Conservation (phyloP, 2,888 invertebrate species). For the Muschampia plurimacula region DNA sequence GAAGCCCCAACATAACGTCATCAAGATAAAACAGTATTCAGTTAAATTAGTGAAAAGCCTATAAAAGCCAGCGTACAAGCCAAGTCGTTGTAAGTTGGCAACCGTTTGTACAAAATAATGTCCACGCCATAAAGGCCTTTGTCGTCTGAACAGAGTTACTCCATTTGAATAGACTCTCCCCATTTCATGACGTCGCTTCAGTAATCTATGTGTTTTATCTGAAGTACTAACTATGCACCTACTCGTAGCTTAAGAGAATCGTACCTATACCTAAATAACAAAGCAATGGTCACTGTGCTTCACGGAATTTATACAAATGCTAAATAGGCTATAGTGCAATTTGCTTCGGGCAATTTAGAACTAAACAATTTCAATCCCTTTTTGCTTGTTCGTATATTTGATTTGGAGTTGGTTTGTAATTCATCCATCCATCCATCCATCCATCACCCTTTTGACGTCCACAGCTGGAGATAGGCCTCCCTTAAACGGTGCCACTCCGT, state of each 20-base stretch:
- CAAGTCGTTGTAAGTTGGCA: constrained; percentile 31
- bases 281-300: background rate
- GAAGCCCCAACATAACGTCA: constrained; percentile 4
- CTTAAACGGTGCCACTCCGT: no score
- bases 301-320: background rate
- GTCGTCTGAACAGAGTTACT: constrained; percentile 28
- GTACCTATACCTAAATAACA: background rate
- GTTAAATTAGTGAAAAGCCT: constrained; percentile 32
- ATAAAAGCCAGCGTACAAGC: constrained; percentile 31
- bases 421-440: no score
- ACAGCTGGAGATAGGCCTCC: no score
- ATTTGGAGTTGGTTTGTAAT: no score
- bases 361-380: background rate
- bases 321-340: background rate
- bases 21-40: constrained; percentile 28
- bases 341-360: background rate
- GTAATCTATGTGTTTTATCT: constrained; percentile 17
- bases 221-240: background rate
- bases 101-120: constrained; percentile 36
- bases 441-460: no score
- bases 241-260: background rate
- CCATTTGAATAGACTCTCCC: constrained; percentile 30
- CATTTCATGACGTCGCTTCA: constrained; percentile 25
- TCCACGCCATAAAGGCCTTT: constrained; percentile 31
- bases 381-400: background rate